Percentiles rank a stretch among this genome's conserved stretches.
These are phyloP conservation scores for Melanaphis sacchari DNA, from an alignment of 1,140 invertebrate species.

Conservation along the genomic window DNA sequence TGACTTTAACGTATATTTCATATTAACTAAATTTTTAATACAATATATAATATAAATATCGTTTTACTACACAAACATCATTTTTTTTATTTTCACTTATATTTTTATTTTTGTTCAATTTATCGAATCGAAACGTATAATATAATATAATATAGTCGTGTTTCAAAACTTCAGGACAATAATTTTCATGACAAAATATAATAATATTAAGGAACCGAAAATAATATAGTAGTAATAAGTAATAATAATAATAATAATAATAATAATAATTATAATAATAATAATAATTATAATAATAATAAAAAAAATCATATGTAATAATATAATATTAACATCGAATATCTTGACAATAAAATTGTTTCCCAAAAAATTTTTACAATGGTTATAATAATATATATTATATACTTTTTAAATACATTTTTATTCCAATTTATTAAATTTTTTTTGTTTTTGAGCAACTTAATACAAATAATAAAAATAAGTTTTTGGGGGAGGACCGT, in stretches of 20 bases:
- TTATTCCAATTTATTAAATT: slow-evolving; percentile 14
- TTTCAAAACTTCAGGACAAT: slow-evolving; percentile 49
- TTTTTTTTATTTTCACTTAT: slow-evolving; percentile 52
- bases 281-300: slow-evolving; percentile 42
- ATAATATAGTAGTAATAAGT: slow-evolving; percentile 47
- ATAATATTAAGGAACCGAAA: slow-evolving; percentile 56
- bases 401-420: slow-evolving; percentile 45
- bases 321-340: slow-evolving; percentile 47
- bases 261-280: too few relatives aligned
- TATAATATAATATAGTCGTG: slow-evolving; percentile 36
- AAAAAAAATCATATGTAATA: slow-evolving; percentile 6
- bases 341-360: slow-evolving; percentile 27
- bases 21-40: slow-evolving; percentile 57
- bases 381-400: slow-evolving; percentile 41
- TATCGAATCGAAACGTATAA: slow-evolving; percentile 24
- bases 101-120: slow-evolving; percentile 34
- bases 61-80: slow-evolving; percentile 57
- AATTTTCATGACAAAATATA: slow-evolving; percentile 50
- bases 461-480: slow-evolving; percentile 51
- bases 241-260: slow-evolving; percentile 30
- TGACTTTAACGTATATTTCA: slow-evolving; percentile 53
- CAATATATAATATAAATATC: slow-evolving; percentile 55
- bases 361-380: slow-evolving; percentile 30
- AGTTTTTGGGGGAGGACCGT: slow-evolving; percentile 11
- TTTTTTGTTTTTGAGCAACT: slow-evolving; percentile 51